These are phyloP conservation scores for Mastomys coucha DNA, from an alignment of 2,113 vertebrate species.

Conservation along the genomic window DNA sequence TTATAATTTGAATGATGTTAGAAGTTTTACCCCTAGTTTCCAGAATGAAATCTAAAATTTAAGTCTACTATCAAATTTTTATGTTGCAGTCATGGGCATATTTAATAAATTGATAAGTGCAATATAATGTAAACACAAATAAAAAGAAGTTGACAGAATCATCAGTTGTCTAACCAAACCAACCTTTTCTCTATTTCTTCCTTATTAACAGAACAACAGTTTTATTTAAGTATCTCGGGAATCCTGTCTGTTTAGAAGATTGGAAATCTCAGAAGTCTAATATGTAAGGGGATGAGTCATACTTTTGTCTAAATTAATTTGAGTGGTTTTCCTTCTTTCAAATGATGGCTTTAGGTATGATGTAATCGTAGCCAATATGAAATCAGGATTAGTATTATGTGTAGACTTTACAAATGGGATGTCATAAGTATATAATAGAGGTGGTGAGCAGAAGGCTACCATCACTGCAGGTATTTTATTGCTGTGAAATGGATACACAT, in stretches of 20 bases:
- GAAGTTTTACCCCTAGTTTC: not conserved
- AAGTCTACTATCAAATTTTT: not conserved
- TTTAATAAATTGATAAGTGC: not conserved
- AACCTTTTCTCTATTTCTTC: not conserved
- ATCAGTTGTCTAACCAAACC: not conserved
- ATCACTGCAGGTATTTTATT: not conserved
- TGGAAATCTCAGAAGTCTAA: not conserved
- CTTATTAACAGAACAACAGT: not conserved
- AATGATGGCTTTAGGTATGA: not conserved
- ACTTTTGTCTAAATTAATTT: not conserved
- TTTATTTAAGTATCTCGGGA: slow-evolving; percentile 7
- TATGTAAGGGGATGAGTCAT: not conserved
- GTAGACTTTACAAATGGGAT: not conserved
- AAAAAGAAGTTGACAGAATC: not conserved
- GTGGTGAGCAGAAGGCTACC: not conserved
- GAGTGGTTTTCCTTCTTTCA: not conserved
- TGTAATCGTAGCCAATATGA: not conserved
- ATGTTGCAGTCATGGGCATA: not conserved
- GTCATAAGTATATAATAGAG: not conserved
- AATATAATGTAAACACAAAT: not conserved
- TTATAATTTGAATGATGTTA: slow-evolving; percentile 25
- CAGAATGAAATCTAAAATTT: not conserved
- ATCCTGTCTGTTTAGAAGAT: not conserved
- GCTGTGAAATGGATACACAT: not conserved
- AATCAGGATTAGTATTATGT: not conserved